These are phyloP conservation scores for Asobara japonica DNA, from an alignment of 1,140 invertebrate genomes.

Conservation along the genomic window DNA sequence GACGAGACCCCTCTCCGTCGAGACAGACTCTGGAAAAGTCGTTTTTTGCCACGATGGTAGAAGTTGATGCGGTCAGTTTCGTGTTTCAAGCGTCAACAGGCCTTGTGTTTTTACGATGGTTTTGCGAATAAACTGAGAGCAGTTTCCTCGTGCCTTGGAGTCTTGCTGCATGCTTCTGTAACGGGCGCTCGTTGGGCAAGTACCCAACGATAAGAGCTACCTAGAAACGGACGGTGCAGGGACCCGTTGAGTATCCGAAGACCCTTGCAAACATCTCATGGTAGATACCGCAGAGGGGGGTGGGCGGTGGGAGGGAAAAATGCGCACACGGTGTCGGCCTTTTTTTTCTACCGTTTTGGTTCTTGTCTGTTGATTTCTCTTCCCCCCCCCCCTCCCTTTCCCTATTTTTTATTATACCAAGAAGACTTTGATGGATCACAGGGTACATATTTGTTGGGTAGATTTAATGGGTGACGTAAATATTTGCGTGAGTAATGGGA, in stretches of 20 bases:
- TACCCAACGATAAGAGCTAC: constrained; percentile 14
- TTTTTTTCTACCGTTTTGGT: not conserved
- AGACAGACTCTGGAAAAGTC: not conserved
- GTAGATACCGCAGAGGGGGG: not conserved
- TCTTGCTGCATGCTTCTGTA: constrained; percentile 49
- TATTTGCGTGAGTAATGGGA: constrained; percentile 14
- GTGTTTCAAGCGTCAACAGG: constrained; percentile 33
- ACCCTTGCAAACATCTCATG: constrained; percentile 4
- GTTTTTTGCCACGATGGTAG: not conserved
- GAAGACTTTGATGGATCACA: constrained; percentile 23
- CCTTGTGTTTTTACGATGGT: constrained; percentile 50
- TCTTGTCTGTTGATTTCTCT: not conserved
- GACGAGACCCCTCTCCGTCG: not conserved
- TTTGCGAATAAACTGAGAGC: constrained; percentile 32
- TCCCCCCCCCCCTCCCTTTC: no score
- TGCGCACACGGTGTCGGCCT: not conserved
- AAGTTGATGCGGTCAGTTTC: constrained; percentile 24
- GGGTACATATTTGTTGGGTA: constrained; percentile 25
- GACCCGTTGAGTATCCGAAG: constrained; percentile 10
- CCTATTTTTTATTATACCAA: constrained; percentile 15
- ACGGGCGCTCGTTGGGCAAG: constrained; percentile 39
- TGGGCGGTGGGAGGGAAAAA: not conserved
- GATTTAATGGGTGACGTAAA: constrained; percentile 11
- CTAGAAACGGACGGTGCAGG: not conserved
- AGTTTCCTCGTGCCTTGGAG: constrained; percentile 41